These are phyloP conservation scores for Echiichthys vipera DNA, from an alignment of 2,797 vertebrate genomes.

Conservation along the genomic window DNA sequence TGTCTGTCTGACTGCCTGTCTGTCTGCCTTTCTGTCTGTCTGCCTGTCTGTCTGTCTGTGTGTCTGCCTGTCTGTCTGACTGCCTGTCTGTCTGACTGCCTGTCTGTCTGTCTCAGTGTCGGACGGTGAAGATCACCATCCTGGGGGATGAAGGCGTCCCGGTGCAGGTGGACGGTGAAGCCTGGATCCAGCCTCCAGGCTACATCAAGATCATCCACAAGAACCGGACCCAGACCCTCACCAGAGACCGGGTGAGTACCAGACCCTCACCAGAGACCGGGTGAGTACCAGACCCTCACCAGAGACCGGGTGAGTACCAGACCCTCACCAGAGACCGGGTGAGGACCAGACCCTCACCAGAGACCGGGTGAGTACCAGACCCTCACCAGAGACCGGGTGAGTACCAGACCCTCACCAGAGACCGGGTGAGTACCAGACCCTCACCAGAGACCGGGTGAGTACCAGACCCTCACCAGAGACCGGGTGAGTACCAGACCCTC, in stretches of 20 bases:
- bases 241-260: constrained; percentile 90
- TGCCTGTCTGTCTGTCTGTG: neutral
- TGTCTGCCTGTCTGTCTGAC: neutral
- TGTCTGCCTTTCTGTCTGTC: neutral
- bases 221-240: constrained; percentile 96
- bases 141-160: constrained; percentile 97
- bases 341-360: too few species aligned
- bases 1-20: neutral
- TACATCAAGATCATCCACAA: constrained; percentile 96
- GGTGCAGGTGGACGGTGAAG: constrained; percentile 97
- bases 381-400: too few species aligned
- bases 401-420: too few species aligned
- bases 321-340: too few species aligned
- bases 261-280: neutral
- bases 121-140: constrained; percentile 95
- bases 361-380: too few species aligned
- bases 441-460: too few species aligned
- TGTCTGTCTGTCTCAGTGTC: constrained; percentile 84
- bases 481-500: too few species aligned
- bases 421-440: too few species aligned
- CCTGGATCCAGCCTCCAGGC: constrained; percentile 95
- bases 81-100: neutral
- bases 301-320: too few species aligned
- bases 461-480: too few species aligned
- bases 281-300: neutral